A percentile compares a stretch with the other conserved stretches of the same genome.
Evolutionary conservation across 2,888 invertebrate species (phyloP).

Genomic region (Sarcophaga rosellei): DNA sequence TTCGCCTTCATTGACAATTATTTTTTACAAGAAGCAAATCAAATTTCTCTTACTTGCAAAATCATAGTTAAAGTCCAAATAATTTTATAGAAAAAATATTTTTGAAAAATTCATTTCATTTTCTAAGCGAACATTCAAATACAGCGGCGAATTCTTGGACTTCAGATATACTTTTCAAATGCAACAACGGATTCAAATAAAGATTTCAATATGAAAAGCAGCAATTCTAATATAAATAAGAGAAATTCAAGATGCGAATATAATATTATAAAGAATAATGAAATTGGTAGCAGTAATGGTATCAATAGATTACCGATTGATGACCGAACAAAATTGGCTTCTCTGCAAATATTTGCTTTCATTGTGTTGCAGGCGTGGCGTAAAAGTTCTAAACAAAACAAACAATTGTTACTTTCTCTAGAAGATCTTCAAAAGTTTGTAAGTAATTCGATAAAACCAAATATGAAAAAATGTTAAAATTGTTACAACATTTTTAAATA

Average conservation of each 20-base stretch:
- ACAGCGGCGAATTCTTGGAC: background rate
- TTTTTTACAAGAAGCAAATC: no score
- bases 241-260: conserved; percentile 20
- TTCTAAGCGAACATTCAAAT: background rate
- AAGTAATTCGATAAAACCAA: conserved; percentile 47
- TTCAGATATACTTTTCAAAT: background rate
- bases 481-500: conserved; percentile 48
- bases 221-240: conserved; percentile 1
- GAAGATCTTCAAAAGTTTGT: conserved; percentile 72
- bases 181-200: background rate
- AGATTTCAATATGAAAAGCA: conserved; percentile 4
- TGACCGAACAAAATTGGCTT: conserved; percentile 60
- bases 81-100: background rate
- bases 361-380: conserved; percentile 79
- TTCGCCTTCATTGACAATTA: no score
- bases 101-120: background rate
- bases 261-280: background rate
- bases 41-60: no score
- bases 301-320: background rate
- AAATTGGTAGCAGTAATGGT: background rate
- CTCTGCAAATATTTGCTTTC: conserved; percentile 74
- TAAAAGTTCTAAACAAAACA: conserved; percentile 74
- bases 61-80: background rate
- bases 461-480: no score
- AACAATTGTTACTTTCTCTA: conserved; percentile 70